Conservation (phyloP, 2,797 vertebrate genomes). For the Enteromius treurensis region DNA sequence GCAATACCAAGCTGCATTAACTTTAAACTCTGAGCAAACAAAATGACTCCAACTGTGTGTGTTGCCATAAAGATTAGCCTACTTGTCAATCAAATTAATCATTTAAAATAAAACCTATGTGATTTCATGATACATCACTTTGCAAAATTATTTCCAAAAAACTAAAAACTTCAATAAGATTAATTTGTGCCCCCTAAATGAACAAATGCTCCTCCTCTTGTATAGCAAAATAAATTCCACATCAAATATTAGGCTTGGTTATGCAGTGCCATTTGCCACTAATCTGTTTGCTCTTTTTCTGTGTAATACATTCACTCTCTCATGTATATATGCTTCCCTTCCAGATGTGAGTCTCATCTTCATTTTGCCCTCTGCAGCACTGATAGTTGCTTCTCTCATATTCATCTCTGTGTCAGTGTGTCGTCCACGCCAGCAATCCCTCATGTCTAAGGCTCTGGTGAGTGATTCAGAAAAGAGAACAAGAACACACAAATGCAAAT, state of each 20-base stretch:
- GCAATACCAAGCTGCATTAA: neutral
- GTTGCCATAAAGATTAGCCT: neutral
- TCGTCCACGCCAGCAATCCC: conserved; percentile 67
- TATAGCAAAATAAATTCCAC: neutral
- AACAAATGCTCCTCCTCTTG: neutral
- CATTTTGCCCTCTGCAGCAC: conserved; percentile 77
- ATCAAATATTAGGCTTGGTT: neutral
- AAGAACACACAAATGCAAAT: neutral
- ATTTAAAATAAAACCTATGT: neutral
- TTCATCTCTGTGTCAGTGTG: conserved; percentile 81
- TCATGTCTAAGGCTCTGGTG: conserved; percentile 79
- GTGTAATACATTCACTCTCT: neutral
- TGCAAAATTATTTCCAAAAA: neutral
- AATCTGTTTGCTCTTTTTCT: neutral
- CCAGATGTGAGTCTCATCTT: conserved; percentile 79
- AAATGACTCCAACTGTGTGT: neutral
- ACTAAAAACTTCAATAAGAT: neutral
- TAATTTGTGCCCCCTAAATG: neutral
- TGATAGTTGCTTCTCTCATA: conserved; percentile 77
- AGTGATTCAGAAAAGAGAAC: neutral
- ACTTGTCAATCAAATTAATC: neutral
- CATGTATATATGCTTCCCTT: conserved; percentile 39
- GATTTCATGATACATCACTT: neutral
- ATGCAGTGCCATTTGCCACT: neutral
- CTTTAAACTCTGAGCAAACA: neutral